Evolutionary conservation across 2,113 vertebrate species (phyloP), one percentile per base, ranked within the genome.

Genomic region (Xiphorhynchus elegans): DNA sequence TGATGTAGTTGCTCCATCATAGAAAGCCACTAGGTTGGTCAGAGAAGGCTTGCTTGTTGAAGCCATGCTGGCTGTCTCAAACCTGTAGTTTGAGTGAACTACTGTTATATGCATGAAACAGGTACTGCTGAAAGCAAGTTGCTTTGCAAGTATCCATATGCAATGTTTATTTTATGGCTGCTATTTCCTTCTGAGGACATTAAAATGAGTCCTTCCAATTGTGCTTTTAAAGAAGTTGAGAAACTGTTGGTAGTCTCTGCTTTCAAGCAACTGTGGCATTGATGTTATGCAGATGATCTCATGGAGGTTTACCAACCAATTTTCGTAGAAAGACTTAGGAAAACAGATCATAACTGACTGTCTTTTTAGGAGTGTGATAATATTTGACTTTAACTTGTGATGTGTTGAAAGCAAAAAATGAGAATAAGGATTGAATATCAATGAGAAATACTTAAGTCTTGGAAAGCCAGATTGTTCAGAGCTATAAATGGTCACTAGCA

Each of bases 61-160:
- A 67, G 60, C 21, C 18, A 4, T 44, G 37, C 11, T 25, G n/a
- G 10, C 7, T 66, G 17, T 28, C 44, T 50, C 73, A 60, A 50
- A 33, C 52, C 25, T 67, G 19, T 14, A 25, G 20, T 35, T n/a
- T 42, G 14, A 14, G 5, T n/a, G 8, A 60, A 76, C 2, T 20
- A 40, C 20, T 47, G 37, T 4, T 16, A 10, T 1, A 2, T 39
- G 11, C 12, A 35, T 0, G 0, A 70, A 63, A 2, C 8, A 47
- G n/a, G 10, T 74, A 53, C 14, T 26, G 4, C 13, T 66, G 13
- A 31, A 60, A 66, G 33, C 24, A 66, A 35, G 21, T 8, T 17
- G 11, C 23, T 70, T 60, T 64, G 21, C 9, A 37, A 33, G 9
- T 56, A n/a, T n/a, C 25, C 19, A 11, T 56, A 29, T 7, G 2